Base-by-base conservation (phyloP, 2,113 vertebrate species). In the Calypte anna region DNA sequence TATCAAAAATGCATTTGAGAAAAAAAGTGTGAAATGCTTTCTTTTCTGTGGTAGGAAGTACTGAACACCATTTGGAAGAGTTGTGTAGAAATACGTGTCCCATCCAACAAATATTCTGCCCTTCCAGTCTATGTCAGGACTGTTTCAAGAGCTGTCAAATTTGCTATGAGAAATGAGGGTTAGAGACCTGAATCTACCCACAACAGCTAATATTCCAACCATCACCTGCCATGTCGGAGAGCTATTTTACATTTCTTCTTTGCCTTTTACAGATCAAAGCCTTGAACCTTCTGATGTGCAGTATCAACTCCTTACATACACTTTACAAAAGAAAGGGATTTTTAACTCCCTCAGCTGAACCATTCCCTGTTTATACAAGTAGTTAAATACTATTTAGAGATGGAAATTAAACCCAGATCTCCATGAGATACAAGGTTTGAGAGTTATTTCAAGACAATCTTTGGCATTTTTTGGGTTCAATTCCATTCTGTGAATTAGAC, bases 201-300 rank as follows among this genome's bases (percentile, higher is more conserved):
- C 50, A 90, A 43, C 27, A 85, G 66, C 38, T 95, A 91, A 90
- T 73, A 91, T 40, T 36, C 73, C 58, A 82, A 79, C 54, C 8
- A 1, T 68, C 87, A 90, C 40, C 58, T 93, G 74, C 53, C 78
- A 17, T 93, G 44, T 48, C 58, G 68, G 58, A 43, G 38, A 85
- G 33, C 8, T 90, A 73, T 51, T 95, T 94, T 93, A 87, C 66
- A 59, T 91, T 85, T 91, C 28, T 70, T 61, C 91, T 64, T 38
- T 68, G 15, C 66, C 24, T 89, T 81, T 87, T 64, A 79, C 21
- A 89, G 28, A 95, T 89, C 84, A 95, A 96, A 94, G 61, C 73
- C 58, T 68, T 61, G 53, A 92, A 89, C 33, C 7, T 70, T 55
- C 72, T 46, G 38, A 67, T 72, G 25, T 55, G 31, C 2, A 1